These are phyloP conservation scores for Limnothrissa miodon DNA, from an alignment of 2,113 vertebrate genomes.

Conservation along the genomic window DNA sequence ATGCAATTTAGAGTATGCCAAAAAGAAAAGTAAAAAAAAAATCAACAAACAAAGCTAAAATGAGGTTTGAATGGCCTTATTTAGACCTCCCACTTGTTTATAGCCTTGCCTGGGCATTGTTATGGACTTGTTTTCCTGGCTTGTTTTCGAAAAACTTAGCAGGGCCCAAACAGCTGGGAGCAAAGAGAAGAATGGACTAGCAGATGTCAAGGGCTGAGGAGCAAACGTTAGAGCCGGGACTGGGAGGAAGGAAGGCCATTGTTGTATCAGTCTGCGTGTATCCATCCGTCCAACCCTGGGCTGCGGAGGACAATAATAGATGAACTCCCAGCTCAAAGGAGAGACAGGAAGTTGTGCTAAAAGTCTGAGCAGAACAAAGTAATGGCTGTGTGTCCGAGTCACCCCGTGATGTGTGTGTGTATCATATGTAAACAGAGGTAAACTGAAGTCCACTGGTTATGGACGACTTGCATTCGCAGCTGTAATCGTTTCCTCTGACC, in stretches of 20 bases:
- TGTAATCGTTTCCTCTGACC: neutral
- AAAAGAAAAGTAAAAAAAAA: neutral
- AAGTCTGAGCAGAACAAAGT: neutral
- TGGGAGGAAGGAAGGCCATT: slow-evolving; percentile 64
- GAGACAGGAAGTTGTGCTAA: neutral
- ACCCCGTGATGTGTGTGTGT: neutral
- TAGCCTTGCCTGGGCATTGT: neutral
- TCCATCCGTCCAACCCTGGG: neutral
- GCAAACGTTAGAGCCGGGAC: slow-evolving; percentile 46
- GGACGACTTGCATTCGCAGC: neutral
- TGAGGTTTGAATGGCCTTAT: neutral
- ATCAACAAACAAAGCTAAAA: neutral
- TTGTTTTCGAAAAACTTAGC: neutral
- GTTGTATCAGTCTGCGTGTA: slow-evolving; percentile 44
- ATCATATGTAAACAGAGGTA: neutral
- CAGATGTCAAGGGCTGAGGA: slow-evolving; percentile 56
- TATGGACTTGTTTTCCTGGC: neutral
- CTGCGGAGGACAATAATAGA: neutral
- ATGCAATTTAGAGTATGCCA: neutral
- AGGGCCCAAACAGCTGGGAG: slow-evolving; percentile 48
- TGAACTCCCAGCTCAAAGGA: neutral
- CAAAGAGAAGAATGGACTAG: slow-evolving; percentile 42
- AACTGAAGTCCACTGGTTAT: neutral
- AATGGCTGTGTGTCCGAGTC: neutral
- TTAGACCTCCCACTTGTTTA: neutral